phyloP scores from a whole-genome alignment of 2,797 vertebrate genomes.

The Hyperoplus lanceolatus region DNA sequence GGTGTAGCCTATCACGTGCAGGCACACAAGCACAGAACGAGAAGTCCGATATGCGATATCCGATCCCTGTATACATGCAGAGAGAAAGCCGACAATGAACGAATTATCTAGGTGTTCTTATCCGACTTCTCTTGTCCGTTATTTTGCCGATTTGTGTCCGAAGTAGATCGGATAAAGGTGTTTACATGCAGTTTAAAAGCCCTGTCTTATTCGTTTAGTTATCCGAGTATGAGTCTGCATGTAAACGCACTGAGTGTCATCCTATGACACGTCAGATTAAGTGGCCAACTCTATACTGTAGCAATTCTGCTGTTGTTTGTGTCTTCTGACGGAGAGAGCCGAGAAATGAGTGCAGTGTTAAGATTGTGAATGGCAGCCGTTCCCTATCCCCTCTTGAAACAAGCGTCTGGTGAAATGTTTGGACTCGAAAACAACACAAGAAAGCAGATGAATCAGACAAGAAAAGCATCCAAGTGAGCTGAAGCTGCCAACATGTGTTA shows the following conservation, averaged over 20 bases:
- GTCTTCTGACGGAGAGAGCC: conserved; percentile 8
- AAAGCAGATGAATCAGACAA: conserved; percentile 76
- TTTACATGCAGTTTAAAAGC: too few species aligned
- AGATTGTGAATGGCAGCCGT: conserved; percentile 62
- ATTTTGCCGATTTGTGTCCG: too few species aligned
- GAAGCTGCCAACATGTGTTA: conserved; percentile 55
- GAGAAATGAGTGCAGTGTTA: conserved; percentile 39
- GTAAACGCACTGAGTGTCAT: background rate
- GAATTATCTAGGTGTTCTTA: too few species aligned
- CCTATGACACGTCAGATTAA: conserved; percentile 18
- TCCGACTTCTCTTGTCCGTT: too few species aligned
- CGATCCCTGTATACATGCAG: too few species aligned
- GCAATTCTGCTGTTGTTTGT: background rate
- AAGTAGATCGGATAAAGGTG: too few species aligned
- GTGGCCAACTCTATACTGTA: background rate
- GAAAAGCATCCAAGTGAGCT: conserved; percentile 55
- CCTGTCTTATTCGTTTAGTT: too few species aligned
- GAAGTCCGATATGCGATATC: too few species aligned
- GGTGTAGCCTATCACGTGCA: too few species aligned
- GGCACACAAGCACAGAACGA: too few species aligned
- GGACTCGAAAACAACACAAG: conserved; percentile 64
- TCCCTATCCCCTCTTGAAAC: conserved; percentile 59
- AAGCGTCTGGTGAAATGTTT: conserved; percentile 67
- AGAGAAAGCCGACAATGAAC: too few species aligned
- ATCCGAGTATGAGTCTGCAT: too few species aligned